Percentiles rank a stretch among this genome's conserved stretches.
Evolutionary conservation across 2,113 vertebrate species (phyloP).

Genomic region (Loxodonta africana): DNA sequence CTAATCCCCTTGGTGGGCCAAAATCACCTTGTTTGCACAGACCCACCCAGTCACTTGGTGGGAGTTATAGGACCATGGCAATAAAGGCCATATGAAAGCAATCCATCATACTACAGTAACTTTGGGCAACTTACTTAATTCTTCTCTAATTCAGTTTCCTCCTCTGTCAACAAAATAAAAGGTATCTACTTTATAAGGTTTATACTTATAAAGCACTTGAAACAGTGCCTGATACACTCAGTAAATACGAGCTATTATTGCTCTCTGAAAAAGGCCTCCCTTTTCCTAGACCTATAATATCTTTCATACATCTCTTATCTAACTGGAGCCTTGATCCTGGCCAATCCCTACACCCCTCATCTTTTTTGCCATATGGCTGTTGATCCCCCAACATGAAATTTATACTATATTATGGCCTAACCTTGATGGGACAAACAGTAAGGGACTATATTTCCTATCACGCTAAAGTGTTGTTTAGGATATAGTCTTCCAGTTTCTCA

Average conservation of each 20-base stretch:
- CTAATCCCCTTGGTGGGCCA: too few species aligned
- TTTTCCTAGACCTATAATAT: not conserved
- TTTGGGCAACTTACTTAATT: not conserved
- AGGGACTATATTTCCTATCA: not conserved
- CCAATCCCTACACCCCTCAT: accelerated
- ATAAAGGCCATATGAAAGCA: too few species aligned
- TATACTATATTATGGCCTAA: not conserved
- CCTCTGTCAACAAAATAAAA: not conserved
- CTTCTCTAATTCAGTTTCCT: not conserved
- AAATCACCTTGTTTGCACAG: too few species aligned
- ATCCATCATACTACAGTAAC: not conserved
- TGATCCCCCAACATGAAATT: not conserved
- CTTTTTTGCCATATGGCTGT: not conserved
- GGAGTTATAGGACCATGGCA: too few species aligned
- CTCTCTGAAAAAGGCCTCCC: not conserved
- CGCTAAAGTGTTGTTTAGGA: not conserved
- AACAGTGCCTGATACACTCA: not conserved
- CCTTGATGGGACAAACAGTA: not conserved
- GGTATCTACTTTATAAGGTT: not conserved
- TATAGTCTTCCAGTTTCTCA: not conserved
- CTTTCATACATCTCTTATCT: not conserved
- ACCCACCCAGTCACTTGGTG: too few species aligned
- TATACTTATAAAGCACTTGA: not conserved
- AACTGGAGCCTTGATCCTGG: not conserved
- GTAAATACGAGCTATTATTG: not conserved